Evolutionary conservation across 1,140 invertebrate species (phyloP), one percentile per base, ranked within the genome.

Genomic region (Glossosoma conforme): DNA sequence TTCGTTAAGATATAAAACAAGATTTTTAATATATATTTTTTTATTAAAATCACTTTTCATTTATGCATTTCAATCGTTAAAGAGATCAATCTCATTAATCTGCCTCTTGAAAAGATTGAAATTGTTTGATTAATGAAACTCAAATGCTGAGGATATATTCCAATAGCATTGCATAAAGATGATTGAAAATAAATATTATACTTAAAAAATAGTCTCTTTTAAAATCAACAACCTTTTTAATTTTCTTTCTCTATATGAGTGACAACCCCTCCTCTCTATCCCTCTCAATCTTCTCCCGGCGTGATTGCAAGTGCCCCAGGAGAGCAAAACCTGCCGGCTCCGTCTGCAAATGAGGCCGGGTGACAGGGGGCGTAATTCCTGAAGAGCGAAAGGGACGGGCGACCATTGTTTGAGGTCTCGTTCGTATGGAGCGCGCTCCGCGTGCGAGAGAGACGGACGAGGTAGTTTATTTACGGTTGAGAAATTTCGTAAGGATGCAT

Each of bases 271-370:
- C 43, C 11, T 52, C 19, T 32, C 21, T 30, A 13, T 25, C 24
- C 43, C 43, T 44, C 28, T 2, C 55, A 58, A 51, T 58, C 55
- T 58, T 44, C 52, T 43, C 42, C 37, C 40, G 38, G 47, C 56
- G 56, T 58, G 56, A 58, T 58, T 58, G 56, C 52, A 48, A 47
- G 55, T 47, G 43, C 48, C 56, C 56, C 56, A 32, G 32, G 52
- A 52, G 52, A 49, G 55, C 55, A 54, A 58, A 58, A 58, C 54
- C 56, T 58, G 55, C 56, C 55, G 55, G 55, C 56, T 58, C 56
- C 56, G 55, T 58, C 56, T 58, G 55, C 56, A 58, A 58, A 58
- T 58, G 56, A 58, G 55, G 52, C 56, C 37, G 47, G 52, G 56
- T 58, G 56, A 58, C 56, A 58, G 51, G 52, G 52, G 50, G 52